phyloP scores from a whole-genome alignment of 2,888 invertebrate species.

The Brachynemurus nebulosus region DNA sequence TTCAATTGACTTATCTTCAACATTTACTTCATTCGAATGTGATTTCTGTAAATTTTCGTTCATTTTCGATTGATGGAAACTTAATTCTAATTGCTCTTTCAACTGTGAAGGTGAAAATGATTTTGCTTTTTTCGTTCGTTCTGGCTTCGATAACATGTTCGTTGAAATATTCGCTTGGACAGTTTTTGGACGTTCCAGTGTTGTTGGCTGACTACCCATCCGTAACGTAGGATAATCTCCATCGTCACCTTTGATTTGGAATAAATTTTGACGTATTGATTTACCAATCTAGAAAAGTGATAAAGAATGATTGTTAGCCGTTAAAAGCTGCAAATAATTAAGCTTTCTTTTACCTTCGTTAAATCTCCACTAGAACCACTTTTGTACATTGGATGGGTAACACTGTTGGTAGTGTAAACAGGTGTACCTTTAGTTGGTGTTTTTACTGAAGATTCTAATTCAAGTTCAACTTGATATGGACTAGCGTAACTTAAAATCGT shows the following conservation, averaged over 20 bases:
- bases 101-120: conserved; percentile 22
- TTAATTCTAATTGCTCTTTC: conserved; percentile 26
- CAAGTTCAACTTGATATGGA: conserved; percentile 74
- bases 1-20: conserved; percentile 24
- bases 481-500: conserved; percentile 83
- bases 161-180: conserved; percentile 13
- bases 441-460: conserved; percentile 44
- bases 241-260: conserved; percentile 32
- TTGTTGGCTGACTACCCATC: conserved; percentile 28
- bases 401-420: conserved; percentile 35
- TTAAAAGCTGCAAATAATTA: background rate
- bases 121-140: conserved; percentile 20
- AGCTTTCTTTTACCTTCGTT: conserved; percentile 35
- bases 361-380: conserved; percentile 70
- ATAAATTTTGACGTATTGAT: conserved; percentile 27
- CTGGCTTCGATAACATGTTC: conserved; percentile 18
- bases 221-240: conserved; percentile 31
- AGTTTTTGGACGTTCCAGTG: conserved; percentile 26
- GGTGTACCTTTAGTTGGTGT: conserved; percentile 28
- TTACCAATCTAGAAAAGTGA: conserved; percentile 23
- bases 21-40: conserved; percentile 13
- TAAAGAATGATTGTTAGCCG: background rate
- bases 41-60: conserved; percentile 21
- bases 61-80: conserved; percentile 23
- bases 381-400: conserved; percentile 62